A percentile compares a stretch with the other conserved stretches of the same genome.
Evolutionary conservation across 2,113 vertebrate genomes (phyloP).

Genomic region (Piaya cayana): DNA sequence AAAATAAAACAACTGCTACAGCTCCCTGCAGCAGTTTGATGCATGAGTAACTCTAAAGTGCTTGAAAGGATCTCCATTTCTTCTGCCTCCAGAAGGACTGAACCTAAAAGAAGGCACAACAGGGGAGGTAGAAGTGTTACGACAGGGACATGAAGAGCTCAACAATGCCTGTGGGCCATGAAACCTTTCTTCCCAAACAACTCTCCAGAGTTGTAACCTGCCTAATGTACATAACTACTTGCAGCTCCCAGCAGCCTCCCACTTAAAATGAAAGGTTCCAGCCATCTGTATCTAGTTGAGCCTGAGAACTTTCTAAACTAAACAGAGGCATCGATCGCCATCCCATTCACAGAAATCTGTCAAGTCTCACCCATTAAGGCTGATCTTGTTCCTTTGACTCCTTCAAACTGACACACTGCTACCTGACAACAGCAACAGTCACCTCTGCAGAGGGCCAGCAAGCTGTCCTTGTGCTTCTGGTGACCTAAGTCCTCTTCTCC

Average conservation of each 20-base stretch:
- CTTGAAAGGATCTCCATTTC: background rate
- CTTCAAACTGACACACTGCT: background rate
- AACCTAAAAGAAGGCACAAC: background rate
- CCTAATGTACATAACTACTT: background rate
- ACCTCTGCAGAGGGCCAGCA: accelerated
- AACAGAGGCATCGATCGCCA: accelerated
- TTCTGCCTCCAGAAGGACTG: background rate
- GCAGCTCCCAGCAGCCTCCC: background rate
- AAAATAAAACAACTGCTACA: background rate
- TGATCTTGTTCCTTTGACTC: background rate
- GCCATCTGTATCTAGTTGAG: background rate
- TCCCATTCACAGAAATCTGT: background rate
- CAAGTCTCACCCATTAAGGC: background rate
- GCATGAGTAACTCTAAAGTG: background rate
- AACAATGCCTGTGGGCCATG: background rate
- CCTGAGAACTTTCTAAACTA: background rate
- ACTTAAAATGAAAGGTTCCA: background rate
- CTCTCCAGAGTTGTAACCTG: background rate
- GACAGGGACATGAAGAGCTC: background rate
- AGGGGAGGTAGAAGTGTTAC: background rate
- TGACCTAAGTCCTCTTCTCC: background rate
- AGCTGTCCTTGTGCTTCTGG: background rate
- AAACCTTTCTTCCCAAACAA: background rate
- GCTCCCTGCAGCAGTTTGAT: background rate
- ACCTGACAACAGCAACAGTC: background rate